Percentiles rank a stretch among this genome's conserved stretches.
Conservation (phyloP, 2,113 vertebrate species). For the Psittacara wagleri region DNA sequence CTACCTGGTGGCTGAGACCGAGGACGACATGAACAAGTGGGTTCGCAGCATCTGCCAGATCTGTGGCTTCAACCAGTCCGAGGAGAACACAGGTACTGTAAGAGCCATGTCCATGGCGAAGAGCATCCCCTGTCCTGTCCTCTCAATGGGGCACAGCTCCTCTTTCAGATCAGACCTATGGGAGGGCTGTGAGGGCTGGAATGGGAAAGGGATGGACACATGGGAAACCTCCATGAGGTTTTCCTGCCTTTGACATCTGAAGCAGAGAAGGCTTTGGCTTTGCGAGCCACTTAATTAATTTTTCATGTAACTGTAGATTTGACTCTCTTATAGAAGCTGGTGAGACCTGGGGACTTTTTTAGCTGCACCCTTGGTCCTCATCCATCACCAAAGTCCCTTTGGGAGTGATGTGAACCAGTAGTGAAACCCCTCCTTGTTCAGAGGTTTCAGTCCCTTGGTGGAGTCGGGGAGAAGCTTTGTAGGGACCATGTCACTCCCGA, state of each 20-base stretch:
- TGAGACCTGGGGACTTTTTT: neutral
- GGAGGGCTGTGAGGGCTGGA: neutral
- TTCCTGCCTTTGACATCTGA: neutral
- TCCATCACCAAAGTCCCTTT: neutral
- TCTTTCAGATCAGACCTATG: neutral
- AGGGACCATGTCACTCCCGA: neutral
- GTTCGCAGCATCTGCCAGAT: slow-evolving; percentile 98
- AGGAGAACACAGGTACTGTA: slow-evolving; percentile 86
- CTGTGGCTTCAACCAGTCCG: slow-evolving; percentile 97
- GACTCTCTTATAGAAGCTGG: neutral
- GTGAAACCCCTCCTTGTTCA: neutral
- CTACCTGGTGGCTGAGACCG: slow-evolving; percentile 95
- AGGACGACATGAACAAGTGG: slow-evolving; percentile 99
- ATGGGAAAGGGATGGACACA: neutral
- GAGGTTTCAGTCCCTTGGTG: neutral
- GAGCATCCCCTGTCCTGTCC: neutral
- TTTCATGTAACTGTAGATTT: neutral
- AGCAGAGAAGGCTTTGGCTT: neutral
- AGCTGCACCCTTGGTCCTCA: neutral
- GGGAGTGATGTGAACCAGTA: neutral
- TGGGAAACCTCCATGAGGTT: neutral
- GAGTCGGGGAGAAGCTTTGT: neutral
- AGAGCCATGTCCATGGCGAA: neutral
- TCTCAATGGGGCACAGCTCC: accelerated
- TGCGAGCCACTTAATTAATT: neutral